phyloP scores from a whole-genome alignment of 2,797 vertebrate genomes.

The Cyclopterus lumpus region DNA sequence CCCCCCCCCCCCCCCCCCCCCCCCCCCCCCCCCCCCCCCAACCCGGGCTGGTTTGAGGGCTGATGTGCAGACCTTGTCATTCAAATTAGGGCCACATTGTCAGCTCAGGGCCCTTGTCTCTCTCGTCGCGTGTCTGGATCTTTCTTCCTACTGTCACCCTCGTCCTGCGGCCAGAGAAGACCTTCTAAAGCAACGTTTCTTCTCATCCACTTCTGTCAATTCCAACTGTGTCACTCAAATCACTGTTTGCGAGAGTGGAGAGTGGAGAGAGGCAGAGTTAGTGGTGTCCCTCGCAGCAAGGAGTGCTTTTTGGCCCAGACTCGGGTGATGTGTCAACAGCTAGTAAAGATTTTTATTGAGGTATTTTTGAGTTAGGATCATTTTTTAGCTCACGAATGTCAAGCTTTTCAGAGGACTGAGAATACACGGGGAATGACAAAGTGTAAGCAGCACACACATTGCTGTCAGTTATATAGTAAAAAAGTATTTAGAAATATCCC shows the following conservation, averaged over 20 bases:
- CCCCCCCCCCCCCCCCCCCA: background rate
- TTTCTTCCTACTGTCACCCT: conserved; percentile 71
- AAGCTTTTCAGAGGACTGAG: conserved; percentile 11
- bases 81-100: conserved; percentile 91
- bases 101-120: conserved; percentile 84
- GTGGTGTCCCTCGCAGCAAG: conserved; percentile 61
- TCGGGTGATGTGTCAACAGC: conserved; percentile 34
- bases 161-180: conserved; percentile 76
- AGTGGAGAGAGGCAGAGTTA: conserved; percentile 51
- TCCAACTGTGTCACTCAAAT: conserved; percentile 79
- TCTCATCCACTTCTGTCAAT: conserved; percentile 87
- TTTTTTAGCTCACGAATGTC: conserved; percentile 18
- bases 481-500: conserved; percentile 11
- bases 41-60: conserved; percentile 70
- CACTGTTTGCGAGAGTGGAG: conserved; percentile 76
- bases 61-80: conserved; percentile 87
- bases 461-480: background rate
- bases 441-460: background rate
- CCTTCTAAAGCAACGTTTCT: conserved; percentile 78
- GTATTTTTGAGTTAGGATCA: conserved; percentile 16
- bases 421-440: conserved; percentile 20
- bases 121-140: conserved; percentile 62
- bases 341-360: conserved; percentile 32
- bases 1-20: conserved; percentile 6
- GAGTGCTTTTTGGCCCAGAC: conserved; percentile 65